Evolutionary conservation across 1,140 invertebrate genomes (phyloP), one percentile per base, ranked within the genome.

Genomic region (Sinonovacula constricta): DNA sequence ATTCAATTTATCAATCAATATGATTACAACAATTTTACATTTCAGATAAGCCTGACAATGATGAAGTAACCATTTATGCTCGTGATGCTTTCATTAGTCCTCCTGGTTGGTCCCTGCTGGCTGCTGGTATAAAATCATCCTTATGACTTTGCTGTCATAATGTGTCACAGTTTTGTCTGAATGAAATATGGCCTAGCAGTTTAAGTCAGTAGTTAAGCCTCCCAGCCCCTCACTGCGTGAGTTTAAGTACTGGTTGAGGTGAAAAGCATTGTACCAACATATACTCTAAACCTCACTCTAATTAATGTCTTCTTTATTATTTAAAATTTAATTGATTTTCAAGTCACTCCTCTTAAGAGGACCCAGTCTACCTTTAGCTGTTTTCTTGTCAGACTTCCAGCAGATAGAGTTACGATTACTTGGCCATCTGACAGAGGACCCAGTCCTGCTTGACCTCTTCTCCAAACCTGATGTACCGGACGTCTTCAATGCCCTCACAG

Each of bases 341-440:
- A n/a, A n/a, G n/a, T n/a, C n/a, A n/a, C n/a, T n/a, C n/a, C n/a
- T n/a, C n/a, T n/a, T n/a, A n/a, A n/a, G n/a, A n/a, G n/a, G n/a
- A n/a, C n/a, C n/a, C n/a, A n/a, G n/a, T n/a, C n/a, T n/a, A n/a
- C n/a, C n/a, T n/a, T n/a, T n/a, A n/a, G n/a, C n/a, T n/a, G n/a
- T n/a, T n/a, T n/a, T n/a, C n/a, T n/a, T n/a, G 7, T 90, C 91
- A 68, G 93, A 94, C 89, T 94, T 93, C 85, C 87, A 91, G 79
- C 93, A 94, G 83, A 92, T 93, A 66, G 93, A 94, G 85, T 91
- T 93, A 49, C 88, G 93, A 71, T 89, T 94, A 62, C 89, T 93
- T 68, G 93, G 93, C 28, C 92, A 92, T 78, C 85, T 92, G 22
- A 90, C 93, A 14, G 86, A 88, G 78, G 93, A 94, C 84, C 70